These are phyloP conservation scores for Salarias fasciatus DNA, from an alignment of 2,797 vertebrate species.

Conservation along the genomic window DNA sequence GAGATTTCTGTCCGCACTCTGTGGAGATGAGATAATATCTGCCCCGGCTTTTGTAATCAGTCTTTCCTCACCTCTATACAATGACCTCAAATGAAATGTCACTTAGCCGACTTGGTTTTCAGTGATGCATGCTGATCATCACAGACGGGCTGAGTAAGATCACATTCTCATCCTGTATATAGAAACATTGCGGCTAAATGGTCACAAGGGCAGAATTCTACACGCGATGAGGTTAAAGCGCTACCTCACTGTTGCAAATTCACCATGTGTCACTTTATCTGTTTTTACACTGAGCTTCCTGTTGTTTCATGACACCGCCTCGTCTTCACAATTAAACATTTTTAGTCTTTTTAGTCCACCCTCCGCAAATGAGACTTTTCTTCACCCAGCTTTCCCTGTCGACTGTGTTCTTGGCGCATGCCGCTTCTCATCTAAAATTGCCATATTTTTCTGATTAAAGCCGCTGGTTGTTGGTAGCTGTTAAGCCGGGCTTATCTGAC, in stretches of 20 bases:
- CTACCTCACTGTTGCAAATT: neutral
- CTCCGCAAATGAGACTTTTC: too few relatives aligned
- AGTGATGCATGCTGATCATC: slow-evolving; percentile 52
- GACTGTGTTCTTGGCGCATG: too few relatives aligned
- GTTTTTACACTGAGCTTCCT: slow-evolving; percentile 3
- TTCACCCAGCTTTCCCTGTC: too few relatives aligned
- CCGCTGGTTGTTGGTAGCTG: neutral
- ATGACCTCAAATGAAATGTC: slow-evolving; percentile 53
- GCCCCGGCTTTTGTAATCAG: slow-evolving; percentile 18
- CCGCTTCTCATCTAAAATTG: neutral
- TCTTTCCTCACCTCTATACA: slow-evolving; percentile 34
- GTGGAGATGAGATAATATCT: neutral
- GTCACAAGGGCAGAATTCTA: slow-evolving; percentile 34
- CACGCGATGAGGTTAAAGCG: slow-evolving; percentile 11
- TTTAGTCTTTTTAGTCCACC: too few relatives aligned
- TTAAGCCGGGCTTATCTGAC: neutral
- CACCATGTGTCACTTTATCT: neutral
- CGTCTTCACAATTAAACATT: too few relatives aligned
- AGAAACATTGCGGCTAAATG: slow-evolving; percentile 31
- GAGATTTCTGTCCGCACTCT: too few relatives aligned
- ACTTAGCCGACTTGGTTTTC: slow-evolving; percentile 45
- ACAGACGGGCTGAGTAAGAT: slow-evolving; percentile 41
- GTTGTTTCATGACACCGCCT: neutral
- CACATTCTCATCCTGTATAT: slow-evolving; percentile 46
- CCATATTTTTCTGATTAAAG: neutral